Percentiles rank a stretch among this genome's conserved stretches.
Conservation (phyloP, 1,140 invertebrate genomes). For the Planococcus citri region DNA sequence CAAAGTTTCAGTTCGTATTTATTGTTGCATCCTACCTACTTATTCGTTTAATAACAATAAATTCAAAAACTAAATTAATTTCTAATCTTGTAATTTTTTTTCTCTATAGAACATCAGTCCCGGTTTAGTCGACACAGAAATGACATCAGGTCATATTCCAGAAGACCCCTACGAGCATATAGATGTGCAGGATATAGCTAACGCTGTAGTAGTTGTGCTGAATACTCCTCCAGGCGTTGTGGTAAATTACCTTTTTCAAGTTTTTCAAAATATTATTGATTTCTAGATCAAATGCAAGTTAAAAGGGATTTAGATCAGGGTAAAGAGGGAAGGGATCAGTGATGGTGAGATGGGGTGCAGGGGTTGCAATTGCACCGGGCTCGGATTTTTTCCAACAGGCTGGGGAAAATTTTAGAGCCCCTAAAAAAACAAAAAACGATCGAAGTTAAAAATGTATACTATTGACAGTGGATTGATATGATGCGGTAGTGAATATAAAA, state of each 20-base stretch:
- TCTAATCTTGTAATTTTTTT: background rate
- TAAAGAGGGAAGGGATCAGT: too few relatives aligned
- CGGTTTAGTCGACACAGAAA: background rate
- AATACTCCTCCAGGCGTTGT: background rate
- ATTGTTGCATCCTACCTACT: background rate
- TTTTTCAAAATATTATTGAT: too few relatives aligned
- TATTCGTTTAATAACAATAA: background rate
- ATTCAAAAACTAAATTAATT: background rate
- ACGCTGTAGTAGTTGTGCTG: background rate
- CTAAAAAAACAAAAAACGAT: too few relatives aligned
- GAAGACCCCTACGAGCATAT: background rate
- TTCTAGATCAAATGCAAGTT: too few relatives aligned
- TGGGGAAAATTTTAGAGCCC: too few relatives aligned
- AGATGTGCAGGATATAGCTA: background rate
- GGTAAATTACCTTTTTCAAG: background rate
- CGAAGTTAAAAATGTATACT: background rate
- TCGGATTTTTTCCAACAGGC: too few relatives aligned
- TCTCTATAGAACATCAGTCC: background rate
- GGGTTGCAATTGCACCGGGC: too few relatives aligned
- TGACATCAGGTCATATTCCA: background rate
- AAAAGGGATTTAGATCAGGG: too few relatives aligned
- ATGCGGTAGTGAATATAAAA: background rate
- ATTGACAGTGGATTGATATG: background rate
- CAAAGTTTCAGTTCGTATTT: conserved; percentile 38
- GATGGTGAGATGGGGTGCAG: too few relatives aligned